Evolutionary conservation across 2,797 vertebrate genomes (phyloP).

Genomic region (Coluber constrictor): DNA sequence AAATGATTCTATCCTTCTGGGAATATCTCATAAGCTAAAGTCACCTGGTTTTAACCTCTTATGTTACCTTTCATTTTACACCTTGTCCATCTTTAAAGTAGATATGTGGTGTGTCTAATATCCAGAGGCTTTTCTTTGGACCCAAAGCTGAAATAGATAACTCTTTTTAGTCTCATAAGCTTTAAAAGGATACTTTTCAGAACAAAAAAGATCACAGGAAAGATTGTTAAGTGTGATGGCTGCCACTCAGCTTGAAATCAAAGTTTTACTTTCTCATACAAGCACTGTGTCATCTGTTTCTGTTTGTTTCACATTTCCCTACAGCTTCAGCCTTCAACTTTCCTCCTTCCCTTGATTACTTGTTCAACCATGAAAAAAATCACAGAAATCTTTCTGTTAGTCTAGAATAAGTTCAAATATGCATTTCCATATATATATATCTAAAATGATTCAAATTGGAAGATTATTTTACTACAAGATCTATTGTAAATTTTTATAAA

Average conservation of each 20-base stretch:
- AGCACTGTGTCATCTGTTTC: not conserved
- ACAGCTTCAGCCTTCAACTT: not conserved
- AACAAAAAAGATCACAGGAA: not conserved
- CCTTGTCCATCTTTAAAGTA: not conserved
- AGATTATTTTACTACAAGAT: conserved; percentile 62
- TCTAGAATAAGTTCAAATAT: not conserved
- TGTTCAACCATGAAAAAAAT: not conserved
- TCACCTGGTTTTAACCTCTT: not conserved
- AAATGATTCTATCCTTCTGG: conserved; percentile 12
- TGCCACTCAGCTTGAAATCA: not conserved
- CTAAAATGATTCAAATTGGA: not conserved
- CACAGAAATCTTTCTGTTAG: not conserved
- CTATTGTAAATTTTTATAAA: no score
- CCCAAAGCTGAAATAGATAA: not conserved
- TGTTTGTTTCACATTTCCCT: conserved; percentile 40
- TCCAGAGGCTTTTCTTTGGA: not conserved
- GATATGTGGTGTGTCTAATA: not conserved
- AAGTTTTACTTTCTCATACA: not conserved
- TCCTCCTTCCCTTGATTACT: not conserved
- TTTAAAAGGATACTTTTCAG: not conserved
- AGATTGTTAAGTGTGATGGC: not conserved
- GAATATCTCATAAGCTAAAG: not conserved
- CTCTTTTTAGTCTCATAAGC: not conserved
- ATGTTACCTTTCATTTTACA: not conserved
- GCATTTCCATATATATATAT: not conserved